Percentiles rank a stretch among this genome's conserved stretches.
phyloP scores from a whole-genome alignment of 37 sponge, comb jelly and placozoan species.

The Spongilla lacustris region DNA sequence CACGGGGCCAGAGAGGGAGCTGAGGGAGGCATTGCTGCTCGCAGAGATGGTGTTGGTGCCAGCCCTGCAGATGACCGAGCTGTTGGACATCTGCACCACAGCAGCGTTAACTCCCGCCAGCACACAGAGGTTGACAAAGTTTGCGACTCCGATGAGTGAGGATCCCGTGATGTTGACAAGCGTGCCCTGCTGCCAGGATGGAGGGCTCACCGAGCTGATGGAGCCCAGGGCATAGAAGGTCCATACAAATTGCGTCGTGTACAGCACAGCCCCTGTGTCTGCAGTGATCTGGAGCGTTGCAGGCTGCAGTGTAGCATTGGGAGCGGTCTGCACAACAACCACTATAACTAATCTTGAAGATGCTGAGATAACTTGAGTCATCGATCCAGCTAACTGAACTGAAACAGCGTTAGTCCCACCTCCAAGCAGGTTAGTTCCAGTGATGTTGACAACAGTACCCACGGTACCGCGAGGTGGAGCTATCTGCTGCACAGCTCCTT shows the following conservation, averaged over 20 bases:
- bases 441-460: conserved; percentile 13
- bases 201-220: conserved; percentile 47
- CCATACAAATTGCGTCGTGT: conserved; percentile 14
- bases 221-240: conserved; percentile 41
- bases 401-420: conserved; percentile 30
- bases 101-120: conserved; percentile 48
- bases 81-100: conserved; percentile 12
- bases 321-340: too few relatives aligned
- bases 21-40: too few relatives aligned
- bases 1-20: conserved; percentile 18
- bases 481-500: conserved; percentile 13
- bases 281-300: conserved; percentile 42
- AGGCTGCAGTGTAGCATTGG: background rate
- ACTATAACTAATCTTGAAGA: background rate
- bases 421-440: conserved; percentile 41
- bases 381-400: conserved; percentile 41
- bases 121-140: conserved; percentile 2
- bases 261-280: conserved; percentile 49
- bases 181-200: conserved; percentile 62
- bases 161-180: conserved; percentile 50
- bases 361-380: conserved; percentile 12
- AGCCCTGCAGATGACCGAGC: conserved; percentile 26
- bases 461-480: conserved; percentile 24
- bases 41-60: conserved; percentile 8
- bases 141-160: conserved; percentile 42